phyloP scores from a whole-genome alignment of 2,113 vertebrate genomes.

The Ictalurus furcatus region DNA sequence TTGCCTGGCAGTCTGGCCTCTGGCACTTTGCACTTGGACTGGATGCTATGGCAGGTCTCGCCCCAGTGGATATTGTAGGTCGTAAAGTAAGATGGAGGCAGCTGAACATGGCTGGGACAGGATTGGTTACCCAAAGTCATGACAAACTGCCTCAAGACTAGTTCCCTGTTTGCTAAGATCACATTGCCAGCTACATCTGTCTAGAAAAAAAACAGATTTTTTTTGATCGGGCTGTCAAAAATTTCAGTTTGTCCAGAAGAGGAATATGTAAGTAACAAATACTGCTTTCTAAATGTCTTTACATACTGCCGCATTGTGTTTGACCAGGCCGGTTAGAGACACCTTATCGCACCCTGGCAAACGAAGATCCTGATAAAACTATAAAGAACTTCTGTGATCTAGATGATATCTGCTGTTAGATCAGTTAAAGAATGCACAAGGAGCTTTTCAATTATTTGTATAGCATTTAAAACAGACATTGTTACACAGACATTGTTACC shows the following conservation, averaged over 20 bases:
- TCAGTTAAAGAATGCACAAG: not conserved
- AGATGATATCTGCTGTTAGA: not conserved
- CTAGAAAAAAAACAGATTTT: not conserved
- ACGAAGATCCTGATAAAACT: not conserved
- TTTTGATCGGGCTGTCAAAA: not conserved
- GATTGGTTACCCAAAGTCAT: not conserved
- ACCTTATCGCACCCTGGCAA: not conserved
- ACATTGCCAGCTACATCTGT: not conserved
- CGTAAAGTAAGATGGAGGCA: not conserved
- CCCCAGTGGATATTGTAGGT: not conserved
- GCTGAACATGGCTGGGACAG: not conserved
- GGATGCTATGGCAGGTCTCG: slow-evolving; percentile 8
- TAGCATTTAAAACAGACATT: not conserved
- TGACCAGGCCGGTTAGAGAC: not conserved
- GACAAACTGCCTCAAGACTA: not conserved
- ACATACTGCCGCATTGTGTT: not conserved
- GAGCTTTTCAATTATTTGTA: not conserved
- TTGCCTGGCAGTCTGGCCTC: slow-evolving; percentile 25
- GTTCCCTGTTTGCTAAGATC: not conserved
- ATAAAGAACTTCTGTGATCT: not conserved
- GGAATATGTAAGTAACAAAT: not conserved
- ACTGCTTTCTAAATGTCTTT: not conserved
- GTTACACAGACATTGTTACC: not conserved
- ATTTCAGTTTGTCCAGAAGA: not conserved
- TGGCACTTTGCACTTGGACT: not conserved